These are phyloP conservation scores for Limonius californicus DNA, from an alignment of 1,140 invertebrate genomes.

Conservation along the genomic window DNA sequence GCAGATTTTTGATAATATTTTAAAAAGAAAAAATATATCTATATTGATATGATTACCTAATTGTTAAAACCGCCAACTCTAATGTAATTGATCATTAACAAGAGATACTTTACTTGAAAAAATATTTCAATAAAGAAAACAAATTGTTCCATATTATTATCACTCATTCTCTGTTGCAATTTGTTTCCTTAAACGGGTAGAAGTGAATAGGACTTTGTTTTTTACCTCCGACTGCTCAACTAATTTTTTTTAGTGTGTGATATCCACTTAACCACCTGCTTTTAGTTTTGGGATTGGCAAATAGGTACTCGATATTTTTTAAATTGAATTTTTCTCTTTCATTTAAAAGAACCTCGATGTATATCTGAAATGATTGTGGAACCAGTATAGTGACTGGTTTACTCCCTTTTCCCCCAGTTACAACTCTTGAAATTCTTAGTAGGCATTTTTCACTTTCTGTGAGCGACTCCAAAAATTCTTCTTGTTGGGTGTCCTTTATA, in stretches of 20 bases:
- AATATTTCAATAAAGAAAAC: slow-evolving; percentile 2
- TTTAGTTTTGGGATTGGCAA: neutral
- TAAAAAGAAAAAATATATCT: too few relatives aligned
- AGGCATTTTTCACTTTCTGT: slow-evolving; percentile 14
- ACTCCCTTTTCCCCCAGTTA: slow-evolving; percentile 29
- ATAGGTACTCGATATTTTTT: neutral
- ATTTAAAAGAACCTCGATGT: too few relatives aligned
- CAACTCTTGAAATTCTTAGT: slow-evolving; percentile 29
- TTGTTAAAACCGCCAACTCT: neutral
- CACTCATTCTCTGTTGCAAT: slow-evolving; percentile 10
- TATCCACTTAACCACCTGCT: neutral
- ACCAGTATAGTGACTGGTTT: slow-evolving; percentile 24
- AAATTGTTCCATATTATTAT: neutral
- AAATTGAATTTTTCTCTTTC: too few relatives aligned
- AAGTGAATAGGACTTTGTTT: slow-evolving; percentile 13
- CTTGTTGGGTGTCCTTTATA: too few relatives aligned
- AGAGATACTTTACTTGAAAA: neutral
- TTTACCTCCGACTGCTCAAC: neutral
- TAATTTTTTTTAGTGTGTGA: neutral
- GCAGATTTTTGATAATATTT: too few relatives aligned
- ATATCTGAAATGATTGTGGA: too few relatives aligned
- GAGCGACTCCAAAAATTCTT: slow-evolving; percentile 4
- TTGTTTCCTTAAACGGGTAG: slow-evolving; percentile 16
- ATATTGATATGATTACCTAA: too few relatives aligned
- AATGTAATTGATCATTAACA: too few relatives aligned